A percentile compares a stretch with the other conserved stretches of the same genome.
phyloP scores from a whole-genome alignment of 2,113 vertebrate species.

The Oceanites oceanicus region DNA sequence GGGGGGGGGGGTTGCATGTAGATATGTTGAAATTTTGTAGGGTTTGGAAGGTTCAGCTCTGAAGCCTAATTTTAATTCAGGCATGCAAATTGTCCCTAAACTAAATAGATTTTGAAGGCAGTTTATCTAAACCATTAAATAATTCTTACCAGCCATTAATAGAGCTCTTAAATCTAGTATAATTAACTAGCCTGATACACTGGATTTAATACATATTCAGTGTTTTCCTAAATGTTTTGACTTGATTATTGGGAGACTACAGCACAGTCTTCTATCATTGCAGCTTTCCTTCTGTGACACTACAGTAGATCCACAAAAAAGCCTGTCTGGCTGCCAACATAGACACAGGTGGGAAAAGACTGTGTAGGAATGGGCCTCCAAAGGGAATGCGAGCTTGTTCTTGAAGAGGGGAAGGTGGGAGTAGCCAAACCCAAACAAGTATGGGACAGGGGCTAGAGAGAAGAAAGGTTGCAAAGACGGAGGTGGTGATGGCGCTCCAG shows the following conservation, averaged over 20 bases:
- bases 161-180: background rate
- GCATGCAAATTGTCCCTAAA: background rate
- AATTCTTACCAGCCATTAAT: background rate
- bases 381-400: background rate
- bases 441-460: background rate
- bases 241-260: background rate
- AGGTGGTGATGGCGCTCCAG: rapidly evolving
- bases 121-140: background rate
- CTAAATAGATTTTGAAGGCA: background rate
- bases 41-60: background rate
- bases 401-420: background rate
- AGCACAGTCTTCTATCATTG: background rate
- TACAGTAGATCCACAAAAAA: background rate
- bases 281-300: background rate
- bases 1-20: background rate
- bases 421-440: background rate
- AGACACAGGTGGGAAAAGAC: background rate
- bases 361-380: background rate
- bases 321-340: background rate
- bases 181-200: background rate
- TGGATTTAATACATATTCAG: background rate
- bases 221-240: background rate
- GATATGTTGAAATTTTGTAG: background rate
- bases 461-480: background rate
- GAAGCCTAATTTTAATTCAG: background rate